Evolutionary conservation across 2,888 invertebrate species (phyloP).

Genomic region (Cosmorhoe ocellata): DNA sequence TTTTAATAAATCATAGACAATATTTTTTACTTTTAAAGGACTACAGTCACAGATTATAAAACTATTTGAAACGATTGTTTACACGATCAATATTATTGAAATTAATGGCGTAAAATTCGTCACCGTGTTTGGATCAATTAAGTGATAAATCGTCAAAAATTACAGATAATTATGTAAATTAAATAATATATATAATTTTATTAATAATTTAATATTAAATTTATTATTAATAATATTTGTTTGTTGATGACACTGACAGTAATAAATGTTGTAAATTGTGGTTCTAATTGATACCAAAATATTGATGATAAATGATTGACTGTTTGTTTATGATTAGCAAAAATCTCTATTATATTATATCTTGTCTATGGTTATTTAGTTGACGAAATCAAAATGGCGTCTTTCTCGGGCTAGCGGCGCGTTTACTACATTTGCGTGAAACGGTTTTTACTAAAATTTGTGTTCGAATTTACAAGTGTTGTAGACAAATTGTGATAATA

Average conservation of each 20-base stretch:
- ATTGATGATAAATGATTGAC: too few species aligned
- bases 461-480: conserved; percentile 60
- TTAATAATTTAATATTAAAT: too few species aligned
- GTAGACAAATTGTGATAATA: conserved; percentile 59
- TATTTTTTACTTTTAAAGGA: not conserved
- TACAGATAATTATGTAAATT: too few species aligned
- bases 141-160: too few species aligned
- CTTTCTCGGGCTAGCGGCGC: conserved; percentile 70
- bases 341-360: conserved; percentile 7
- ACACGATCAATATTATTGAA: not conserved
- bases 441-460: conserved; percentile 57
- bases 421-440: conserved; percentile 35
- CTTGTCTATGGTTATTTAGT: conserved; percentile 69
- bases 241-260: too few species aligned
- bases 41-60: not conserved
- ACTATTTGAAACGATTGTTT: not conserved
- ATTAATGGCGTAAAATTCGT: too few species aligned
- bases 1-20: not conserved
- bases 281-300: too few species aligned
- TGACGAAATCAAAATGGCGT: conserved; percentile 83
- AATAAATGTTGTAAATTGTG: too few species aligned
- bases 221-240: too few species aligned
- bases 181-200: too few species aligned
- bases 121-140: too few species aligned
- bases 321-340: too few species aligned